Evolutionary conservation across 2,113 vertebrate species (phyloP), one percentile per base, ranked within the genome.

Genomic region (Apteryx mantelli): DNA sequence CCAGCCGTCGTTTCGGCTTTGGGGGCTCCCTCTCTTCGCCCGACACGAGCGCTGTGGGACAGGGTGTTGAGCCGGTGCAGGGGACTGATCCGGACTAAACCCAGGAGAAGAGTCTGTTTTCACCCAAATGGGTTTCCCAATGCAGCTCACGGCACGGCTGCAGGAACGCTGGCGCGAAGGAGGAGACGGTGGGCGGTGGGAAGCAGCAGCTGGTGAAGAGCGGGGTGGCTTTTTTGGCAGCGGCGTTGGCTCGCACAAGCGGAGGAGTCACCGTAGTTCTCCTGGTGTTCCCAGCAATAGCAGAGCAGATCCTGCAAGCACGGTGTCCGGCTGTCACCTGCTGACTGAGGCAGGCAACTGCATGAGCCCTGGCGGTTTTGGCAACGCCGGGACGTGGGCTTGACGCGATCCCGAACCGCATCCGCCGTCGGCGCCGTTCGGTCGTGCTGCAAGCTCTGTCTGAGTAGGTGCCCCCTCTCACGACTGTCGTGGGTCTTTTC

Each of bases 381-480:
- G 63, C 13, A 63, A 26, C 0, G n/a, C n/a, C n/a, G 44, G 1
- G 2, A 3, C 13, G 6, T 0, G 17, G 12, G 34, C 26, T 34
- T 2, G 2, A 1, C 3, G n/a, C 10, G 0, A 7, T 25, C 21
- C 4, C 56, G 7, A 38, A 2, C 15, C 3, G 1, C 40, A 2
- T 13, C 55, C 5, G 73, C 40, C 19, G 16, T 3, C 0, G 5
- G 5, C 11, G 38, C 46, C 1, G 7, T 4, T 2, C 0, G 40
- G 74, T 24, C 9, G 3, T 26, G 13, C 24, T 22, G 26, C 82
- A 2, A 71, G 63, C 42, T 17, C 74, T 6, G 18, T 3, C 5
- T 5, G 8, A 6, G 28, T 1, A 26, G 8, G 13, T 32, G 48
- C n/a, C 6, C 12, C 22, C 26, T 46, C 8, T 19, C 15, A 1